Percentiles rank a stretch among this genome's conserved stretches.
Evolutionary conservation across 2,113 vertebrate genomes (phyloP).

Genomic region (Esox niger): DNA sequence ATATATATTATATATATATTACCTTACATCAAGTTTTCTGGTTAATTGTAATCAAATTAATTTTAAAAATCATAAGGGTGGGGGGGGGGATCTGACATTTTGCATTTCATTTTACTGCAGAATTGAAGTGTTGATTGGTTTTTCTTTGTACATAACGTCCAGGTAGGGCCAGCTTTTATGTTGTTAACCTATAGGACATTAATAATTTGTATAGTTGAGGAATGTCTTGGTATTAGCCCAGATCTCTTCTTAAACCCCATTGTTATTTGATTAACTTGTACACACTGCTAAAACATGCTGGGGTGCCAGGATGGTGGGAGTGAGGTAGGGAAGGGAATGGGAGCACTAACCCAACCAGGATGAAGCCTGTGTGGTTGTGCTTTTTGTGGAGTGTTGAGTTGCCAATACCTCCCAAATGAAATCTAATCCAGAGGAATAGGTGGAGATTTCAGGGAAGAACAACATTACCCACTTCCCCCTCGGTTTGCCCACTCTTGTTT

Average conservation of each 20-base stretch:
- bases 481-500: conserved; percentile 19
- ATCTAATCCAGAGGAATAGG: conserved; percentile 4
- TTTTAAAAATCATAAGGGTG: conserved; percentile 79
- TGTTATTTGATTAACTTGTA: conserved; percentile 75
- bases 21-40: conserved; percentile 80
- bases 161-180: conserved; percentile 81
- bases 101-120: conserved; percentile 83
- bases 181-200: conserved; percentile 83
- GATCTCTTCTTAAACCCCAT: conserved; percentile 80
- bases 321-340: background rate
- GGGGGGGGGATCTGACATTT: conserved; percentile 67
- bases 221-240: conserved; percentile 88
- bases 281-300: conserved; percentile 62
- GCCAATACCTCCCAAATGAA: conserved; percentile 34
- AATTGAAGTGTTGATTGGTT: conserved; percentile 57
- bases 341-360: conserved; percentile 42
- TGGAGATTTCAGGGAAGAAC: background rate
- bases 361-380: conserved; percentile 65
- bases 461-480: background rate
- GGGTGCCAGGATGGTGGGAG: background rate
- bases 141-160: conserved; percentile 88
- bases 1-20: conserved; percentile 80
- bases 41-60: conserved; percentile 71
- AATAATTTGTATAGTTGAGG: conserved; percentile 92
- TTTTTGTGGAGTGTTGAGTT: conserved; percentile 62